Evolutionary conservation across 2,888 invertebrate species (phyloP).

Genomic region (Agrochola lota): DNA sequence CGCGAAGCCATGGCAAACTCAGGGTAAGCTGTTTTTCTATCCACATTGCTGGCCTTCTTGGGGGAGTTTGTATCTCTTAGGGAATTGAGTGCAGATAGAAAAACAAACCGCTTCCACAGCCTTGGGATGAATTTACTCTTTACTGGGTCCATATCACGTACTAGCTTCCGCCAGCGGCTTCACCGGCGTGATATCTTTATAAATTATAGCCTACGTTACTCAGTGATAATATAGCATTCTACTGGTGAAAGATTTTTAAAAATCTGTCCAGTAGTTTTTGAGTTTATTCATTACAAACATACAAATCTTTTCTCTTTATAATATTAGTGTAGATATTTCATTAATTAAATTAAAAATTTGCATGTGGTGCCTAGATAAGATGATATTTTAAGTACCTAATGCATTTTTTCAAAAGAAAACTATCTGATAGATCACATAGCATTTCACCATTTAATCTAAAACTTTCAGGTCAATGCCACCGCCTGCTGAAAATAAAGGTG

Average conservation of each 20-base stretch:
- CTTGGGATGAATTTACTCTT: neutral
- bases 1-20: conserved; percentile 93
- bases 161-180: too few species aligned
- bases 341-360: neutral
- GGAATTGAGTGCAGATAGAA: neutral
- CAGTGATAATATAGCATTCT: too few species aligned
- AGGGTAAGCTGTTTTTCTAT: conserved; percentile 79
- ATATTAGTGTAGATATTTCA: too few species aligned
- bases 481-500: conserved; percentile 93
- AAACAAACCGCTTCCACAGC: neutral
- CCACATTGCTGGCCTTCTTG: neutral
- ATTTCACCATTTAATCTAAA: neutral
- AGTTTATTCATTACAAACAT: too few species aligned
- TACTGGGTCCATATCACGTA: neutral
- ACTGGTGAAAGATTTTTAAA: too few species aligned
- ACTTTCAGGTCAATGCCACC: conserved; percentile 86
- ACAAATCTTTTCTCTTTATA: too few species aligned
- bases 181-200: too few species aligned
- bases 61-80: neutral
- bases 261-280: too few species aligned
- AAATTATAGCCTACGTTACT: too few species aligned
- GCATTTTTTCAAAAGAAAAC: neutral
- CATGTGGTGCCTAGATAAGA: too few species aligned
- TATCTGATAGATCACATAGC: neutral
- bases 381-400: neutral